Conservation (phyloP, 2,888 invertebrate genomes). For the Prosopocoilus inquinatus region DNA sequence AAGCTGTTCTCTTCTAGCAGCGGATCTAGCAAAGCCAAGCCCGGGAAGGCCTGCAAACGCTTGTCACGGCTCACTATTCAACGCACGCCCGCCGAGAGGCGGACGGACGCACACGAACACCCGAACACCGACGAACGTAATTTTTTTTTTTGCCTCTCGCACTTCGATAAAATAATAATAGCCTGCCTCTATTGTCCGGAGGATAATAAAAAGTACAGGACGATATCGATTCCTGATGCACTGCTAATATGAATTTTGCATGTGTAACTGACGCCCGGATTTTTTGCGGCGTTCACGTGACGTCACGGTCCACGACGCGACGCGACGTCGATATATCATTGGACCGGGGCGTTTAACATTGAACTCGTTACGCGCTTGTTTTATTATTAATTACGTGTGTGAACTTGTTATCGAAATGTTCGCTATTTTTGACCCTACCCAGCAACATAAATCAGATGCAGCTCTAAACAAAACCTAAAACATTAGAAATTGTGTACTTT, state of each 20-base stretch:
- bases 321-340: not conserved
- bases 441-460: no score
- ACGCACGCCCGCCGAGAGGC: slow-evolving; percentile 28
- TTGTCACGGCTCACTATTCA: slow-evolving; percentile 31
- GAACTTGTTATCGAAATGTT: no score
- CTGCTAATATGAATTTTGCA: not conserved
- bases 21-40: slow-evolving; percentile 31
- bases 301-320: not conserved
- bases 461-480: no score
- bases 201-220: slow-evolving; percentile 1
- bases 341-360: not conserved
- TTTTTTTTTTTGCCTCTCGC: slow-evolving; percentile 3
- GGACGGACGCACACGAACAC: slow-evolving; percentile 29
- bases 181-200: slow-evolving; percentile 1
- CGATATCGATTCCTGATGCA: slow-evolving; percentile 6
- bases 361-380: not conserved
- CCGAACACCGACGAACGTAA: slow-evolving; percentile 27
- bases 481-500: no score
- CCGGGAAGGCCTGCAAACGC: slow-evolving; percentile 32
- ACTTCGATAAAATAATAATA: slow-evolving; percentile 4
- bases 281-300: no score
- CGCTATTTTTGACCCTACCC: no score
- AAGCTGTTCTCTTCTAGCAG: slow-evolving; percentile 21
- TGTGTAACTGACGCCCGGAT: not conserved
- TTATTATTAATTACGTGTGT: not conserved